Percentiles rank a stretch among this genome's conserved stretches.
Conservation (phyloP, 2,888 invertebrate genomes). For the Lordiphosa andalusiaca region DNA sequence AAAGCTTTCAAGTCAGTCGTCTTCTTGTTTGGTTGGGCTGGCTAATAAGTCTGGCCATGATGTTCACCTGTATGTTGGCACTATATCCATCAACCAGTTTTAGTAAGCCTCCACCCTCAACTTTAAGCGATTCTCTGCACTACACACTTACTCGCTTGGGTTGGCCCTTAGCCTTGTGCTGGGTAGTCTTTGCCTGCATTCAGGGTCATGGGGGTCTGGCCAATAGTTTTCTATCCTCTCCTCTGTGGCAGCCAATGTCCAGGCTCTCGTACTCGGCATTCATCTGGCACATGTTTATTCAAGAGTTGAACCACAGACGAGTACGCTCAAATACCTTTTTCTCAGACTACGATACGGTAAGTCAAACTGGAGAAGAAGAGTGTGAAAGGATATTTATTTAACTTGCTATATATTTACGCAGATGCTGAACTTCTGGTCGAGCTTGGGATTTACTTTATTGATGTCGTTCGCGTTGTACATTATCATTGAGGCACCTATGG, state of each 20-base stretch:
- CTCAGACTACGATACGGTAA: slow-evolving; percentile 66
- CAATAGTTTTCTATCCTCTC: slow-evolving; percentile 63
- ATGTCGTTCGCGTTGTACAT: slow-evolving; percentile 27
- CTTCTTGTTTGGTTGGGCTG: slow-evolving; percentile 50
- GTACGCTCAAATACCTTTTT: slow-evolving; percentile 57
- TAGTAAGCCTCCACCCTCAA: slow-evolving; percentile 30
- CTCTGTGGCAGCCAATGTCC: slow-evolving; percentile 71
- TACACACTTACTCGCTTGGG: slow-evolving; percentile 65
- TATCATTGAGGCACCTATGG: slow-evolving; percentile 38
- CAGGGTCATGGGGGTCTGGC: slow-evolving; percentile 68
- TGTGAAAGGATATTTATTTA: neutral
- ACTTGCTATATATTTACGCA: neutral
- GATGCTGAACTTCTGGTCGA: slow-evolving; percentile 67
- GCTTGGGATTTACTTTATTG: slow-evolving; percentile 63
- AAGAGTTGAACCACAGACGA: slow-evolving; percentile 50
- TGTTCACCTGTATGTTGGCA: slow-evolving; percentile 59
- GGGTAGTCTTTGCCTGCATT: slow-evolving; percentile 71
- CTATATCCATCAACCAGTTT: slow-evolving; percentile 48
- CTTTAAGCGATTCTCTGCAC: slow-evolving; percentile 62
- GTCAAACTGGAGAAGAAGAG: neutral
- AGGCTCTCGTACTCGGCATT: slow-evolving; percentile 71
- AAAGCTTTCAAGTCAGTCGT: slow-evolving; percentile 38
- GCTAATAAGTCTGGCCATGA: slow-evolving; percentile 46
- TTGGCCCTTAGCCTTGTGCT: slow-evolving; percentile 71
- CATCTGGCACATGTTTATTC: slow-evolving; percentile 65